These are phyloP conservation scores for Nomada flava DNA, from an alignment of 2,888 invertebrate species.

Conservation along the genomic window DNA sequence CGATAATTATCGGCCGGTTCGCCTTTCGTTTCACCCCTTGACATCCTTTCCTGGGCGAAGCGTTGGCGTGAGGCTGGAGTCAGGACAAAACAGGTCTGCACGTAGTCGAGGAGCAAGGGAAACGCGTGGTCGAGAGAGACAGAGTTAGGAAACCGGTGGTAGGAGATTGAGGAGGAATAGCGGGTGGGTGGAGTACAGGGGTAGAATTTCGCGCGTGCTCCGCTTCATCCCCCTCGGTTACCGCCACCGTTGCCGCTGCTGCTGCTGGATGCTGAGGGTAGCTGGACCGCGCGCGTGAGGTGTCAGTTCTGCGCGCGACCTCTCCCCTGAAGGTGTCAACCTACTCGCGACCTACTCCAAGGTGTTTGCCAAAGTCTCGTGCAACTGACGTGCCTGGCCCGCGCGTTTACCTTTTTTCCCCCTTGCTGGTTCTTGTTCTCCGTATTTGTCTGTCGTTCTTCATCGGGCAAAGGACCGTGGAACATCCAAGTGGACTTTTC, in stretches of 20 bases:
- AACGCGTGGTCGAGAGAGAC: conserved; percentile 29
- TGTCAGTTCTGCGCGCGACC: conserved; percentile 83
- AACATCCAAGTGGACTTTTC: conserved; percentile 50
- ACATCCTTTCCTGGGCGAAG: conserved; percentile 68
- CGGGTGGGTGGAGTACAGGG: conserved; percentile 67
- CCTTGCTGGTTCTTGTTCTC: not conserved
- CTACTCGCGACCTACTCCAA: conserved; percentile 67
- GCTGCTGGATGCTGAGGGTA: conserved; percentile 81
- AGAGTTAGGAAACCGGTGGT: conserved; percentile 46
- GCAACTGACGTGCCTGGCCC: conserved; percentile 47
- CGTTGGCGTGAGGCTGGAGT: conserved; percentile 51
- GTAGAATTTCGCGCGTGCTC: conserved; percentile 83
- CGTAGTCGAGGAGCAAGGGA: conserved; percentile 32
- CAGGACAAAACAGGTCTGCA: conserved; percentile 63
- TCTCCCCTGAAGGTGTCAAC: conserved; percentile 78
- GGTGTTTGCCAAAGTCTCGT: conserved; percentile 67
- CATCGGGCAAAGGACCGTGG: conserved; percentile 11
- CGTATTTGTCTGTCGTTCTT: not conserved
- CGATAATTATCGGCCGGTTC: conserved; percentile 66
- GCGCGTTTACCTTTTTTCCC: conserved; percentile 21
- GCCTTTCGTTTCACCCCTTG: conserved; percentile 61
- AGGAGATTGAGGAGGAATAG: conserved; percentile 42
- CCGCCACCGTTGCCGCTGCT: conserved; percentile 57
- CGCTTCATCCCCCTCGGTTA: conserved; percentile 77
- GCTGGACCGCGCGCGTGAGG: conserved; percentile 80